A percentile compares a stretch with the other conserved stretches of the same genome.
These are phyloP conservation scores for Limenitis camilla DNA, from an alignment of 2,888 invertebrate genomes.

Conservation along the genomic window DNA sequence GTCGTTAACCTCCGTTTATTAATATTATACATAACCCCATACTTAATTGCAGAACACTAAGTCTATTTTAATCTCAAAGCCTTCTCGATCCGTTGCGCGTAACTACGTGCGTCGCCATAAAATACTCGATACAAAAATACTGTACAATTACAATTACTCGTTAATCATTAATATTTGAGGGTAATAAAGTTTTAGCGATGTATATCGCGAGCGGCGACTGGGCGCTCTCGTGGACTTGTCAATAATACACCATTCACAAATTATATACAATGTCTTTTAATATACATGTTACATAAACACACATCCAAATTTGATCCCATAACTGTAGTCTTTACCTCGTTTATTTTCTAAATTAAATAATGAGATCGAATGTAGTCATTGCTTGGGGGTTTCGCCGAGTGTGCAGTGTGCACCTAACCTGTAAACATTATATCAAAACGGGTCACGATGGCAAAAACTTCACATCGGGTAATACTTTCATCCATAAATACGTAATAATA, in stretches of 20 bases:
- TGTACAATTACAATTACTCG: constrained; percentile 66
- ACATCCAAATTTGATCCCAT: constrained; percentile 73
- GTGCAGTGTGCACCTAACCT: constrained; percentile 34
- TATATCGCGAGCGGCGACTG: constrained; percentile 52
- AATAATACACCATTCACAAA: constrained; percentile 70
- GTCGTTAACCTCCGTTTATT: constrained; percentile 60
- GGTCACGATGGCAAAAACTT: constrained; percentile 17
- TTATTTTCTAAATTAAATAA: constrained; percentile 74
- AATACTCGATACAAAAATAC: constrained; percentile 73
- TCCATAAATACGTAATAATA: constrained; percentile 58
- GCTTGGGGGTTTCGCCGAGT: constrained; percentile 59
- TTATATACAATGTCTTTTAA: constrained; percentile 64
- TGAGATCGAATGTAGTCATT: constrained; percentile 72
- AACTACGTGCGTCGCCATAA: constrained; percentile 40
- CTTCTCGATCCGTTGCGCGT: constrained; percentile 28
- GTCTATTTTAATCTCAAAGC: constrained; percentile 65
- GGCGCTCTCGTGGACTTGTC: constrained; percentile 38
- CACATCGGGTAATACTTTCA: constrained; percentile 38
- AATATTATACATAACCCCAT: constrained; percentile 66
- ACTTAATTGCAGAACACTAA: constrained; percentile 65
- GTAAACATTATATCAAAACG: constrained; percentile 21
- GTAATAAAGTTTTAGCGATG: constrained; percentile 64
- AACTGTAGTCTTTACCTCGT: constrained; percentile 73
- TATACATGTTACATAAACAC: constrained; percentile 71
- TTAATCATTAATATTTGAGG: constrained; percentile 67